Base-by-base conservation (phyloP, 2,888 invertebrate genomes). In the Ryuthela nishihirai region DNA sequence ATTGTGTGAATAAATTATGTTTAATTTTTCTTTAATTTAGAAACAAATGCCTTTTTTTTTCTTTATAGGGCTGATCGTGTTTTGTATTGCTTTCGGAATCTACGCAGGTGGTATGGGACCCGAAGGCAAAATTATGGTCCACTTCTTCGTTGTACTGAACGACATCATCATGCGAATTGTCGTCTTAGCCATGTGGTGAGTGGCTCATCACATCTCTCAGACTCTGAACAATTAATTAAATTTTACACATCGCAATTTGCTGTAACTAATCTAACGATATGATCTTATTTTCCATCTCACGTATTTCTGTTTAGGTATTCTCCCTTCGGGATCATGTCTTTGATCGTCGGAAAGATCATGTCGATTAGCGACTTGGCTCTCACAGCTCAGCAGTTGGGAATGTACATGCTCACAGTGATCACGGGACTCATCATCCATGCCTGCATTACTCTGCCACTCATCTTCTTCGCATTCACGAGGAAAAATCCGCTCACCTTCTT, bases 291-390 rank as follows among this genome's bases (percentile, higher is more conserved):
- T 1, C n/a, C n/a, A 10, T 29, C 2, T 2, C n/a, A 10, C 34
- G n/a, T 7, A 7, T 10, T 32, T n/a, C n/a, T n/a, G n/a, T n/a
- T 21, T 69, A 83, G 82, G 82, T 84, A 82, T 69, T 83, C 84
- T 21, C 84, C 84, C 6, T 74, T 84, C 66, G 84, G 84, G 64
- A 83, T 84, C 69, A 79, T 82, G 78, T 83, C 82, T 66, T 72
- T 84, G 59, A 83, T 85, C 61, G 78, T 80, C 46, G 83, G 83
- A 29, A 84, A 83, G 72, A 81, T 85, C 62, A 77, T 85, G 75
- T 79, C 77, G 39, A 82, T 83, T 60, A 73, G 74, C 26, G 79
- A 83, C 71, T 72, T 84, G 54, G 77, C 76, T 10, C 78, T 77
- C 24, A 82, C 82, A 2, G 82, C 81, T 0, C 75, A 78, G 64